Evolutionary conservation across 2,797 vertebrate genomes (phyloP), one percentile per base, ranked within the genome.

Genomic region (Picus viridis): DNA sequence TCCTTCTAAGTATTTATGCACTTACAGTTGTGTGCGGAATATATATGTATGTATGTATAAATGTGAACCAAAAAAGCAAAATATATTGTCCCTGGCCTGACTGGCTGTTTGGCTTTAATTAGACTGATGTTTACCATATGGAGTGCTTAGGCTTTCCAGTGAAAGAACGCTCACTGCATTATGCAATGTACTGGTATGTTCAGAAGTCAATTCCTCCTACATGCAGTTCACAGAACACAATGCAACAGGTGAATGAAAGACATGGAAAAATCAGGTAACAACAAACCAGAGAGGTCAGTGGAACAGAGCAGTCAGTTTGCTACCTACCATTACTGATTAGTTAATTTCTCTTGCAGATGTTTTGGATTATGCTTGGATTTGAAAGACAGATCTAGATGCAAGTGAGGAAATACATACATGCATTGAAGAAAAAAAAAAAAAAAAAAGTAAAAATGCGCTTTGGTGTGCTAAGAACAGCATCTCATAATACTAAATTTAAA

Each of bases 241-340:
- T 76, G 29, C 61, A 91, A 86, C 93, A 96, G 92, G 95, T 96
- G 95, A 62, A 90, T 47, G 57, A 59, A 80, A 77, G 79, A 85
- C 18, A 14, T 16, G 95, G 92, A 96, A 95, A 95, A 91, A 86
- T 27, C 81, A 91, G 51, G 83, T 70, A 86, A 87, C 83, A 91
- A 62, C 65, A 85, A 86, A 76, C 39, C 71, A 68, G 77, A 62
- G 54, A 67, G 86, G 83, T 82, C 81, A 95, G 63, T 84, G 83
- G 90, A 90, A 96, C 94, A 91, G 36, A 82, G 54, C 58, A 82
- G 57, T 72, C 70, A 27, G 18, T 34, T 63, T 71, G 62, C 41
- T 76, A 65, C 65, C 45, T 86, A 54, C 86, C 59, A n/a, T 62
- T 54, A 36, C 17, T 11, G 39, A 39, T 17, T 4, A 61, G 74